Evolutionary conservation across 2,888 invertebrate genomes (phyloP).

Genomic region (Odontomyia ornata): DNA sequence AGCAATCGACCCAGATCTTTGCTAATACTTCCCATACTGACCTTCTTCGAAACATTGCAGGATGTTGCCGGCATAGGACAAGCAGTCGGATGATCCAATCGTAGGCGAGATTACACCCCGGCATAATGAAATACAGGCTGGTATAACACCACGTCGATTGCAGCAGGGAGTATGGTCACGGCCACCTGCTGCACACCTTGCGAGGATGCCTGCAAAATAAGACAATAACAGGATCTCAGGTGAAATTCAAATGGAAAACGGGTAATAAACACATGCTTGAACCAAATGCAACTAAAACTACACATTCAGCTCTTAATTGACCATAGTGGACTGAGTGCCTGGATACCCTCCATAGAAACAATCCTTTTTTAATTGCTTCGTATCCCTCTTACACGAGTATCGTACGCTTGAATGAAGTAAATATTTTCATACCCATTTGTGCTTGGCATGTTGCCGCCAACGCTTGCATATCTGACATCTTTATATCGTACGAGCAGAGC

Average conservation of each 20-base stretch:
- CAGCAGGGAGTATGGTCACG: slow-evolving; percentile 79
- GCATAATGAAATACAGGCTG: slow-evolving; percentile 76
- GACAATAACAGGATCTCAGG: not conserved
- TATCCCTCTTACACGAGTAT: too few relatives aligned
- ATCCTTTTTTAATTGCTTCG: slow-evolving; percentile 7
- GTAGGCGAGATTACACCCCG: slow-evolving; percentile 73
- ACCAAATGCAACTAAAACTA: not conserved
- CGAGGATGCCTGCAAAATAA: slow-evolving; percentile 57
- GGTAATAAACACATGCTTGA: slow-evolving; percentile 11
- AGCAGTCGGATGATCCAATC: slow-evolving; percentile 71
- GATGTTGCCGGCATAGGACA: slow-evolving; percentile 84
- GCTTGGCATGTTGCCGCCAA: slow-evolving; percentile 78
- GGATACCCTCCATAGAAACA: not conserved
- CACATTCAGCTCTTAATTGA: not conserved
- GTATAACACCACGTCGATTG: slow-evolving; percentile 75
- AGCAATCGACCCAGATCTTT: too few relatives aligned
- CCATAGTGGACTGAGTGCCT: not conserved
- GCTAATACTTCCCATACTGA: slow-evolving; percentile 56
- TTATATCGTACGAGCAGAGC: slow-evolving; percentile 83
- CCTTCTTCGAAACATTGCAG: slow-evolving; percentile 88
- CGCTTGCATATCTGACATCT: slow-evolving; percentile 79
- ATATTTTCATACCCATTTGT: slow-evolving; percentile 72
- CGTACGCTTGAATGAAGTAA: not conserved
- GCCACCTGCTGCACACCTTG: slow-evolving; percentile 70
- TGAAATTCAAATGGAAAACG: slow-evolving; percentile 11